Conservation (phyloP, 2,888 invertebrate species). For the Onchidella celtica region DNA sequence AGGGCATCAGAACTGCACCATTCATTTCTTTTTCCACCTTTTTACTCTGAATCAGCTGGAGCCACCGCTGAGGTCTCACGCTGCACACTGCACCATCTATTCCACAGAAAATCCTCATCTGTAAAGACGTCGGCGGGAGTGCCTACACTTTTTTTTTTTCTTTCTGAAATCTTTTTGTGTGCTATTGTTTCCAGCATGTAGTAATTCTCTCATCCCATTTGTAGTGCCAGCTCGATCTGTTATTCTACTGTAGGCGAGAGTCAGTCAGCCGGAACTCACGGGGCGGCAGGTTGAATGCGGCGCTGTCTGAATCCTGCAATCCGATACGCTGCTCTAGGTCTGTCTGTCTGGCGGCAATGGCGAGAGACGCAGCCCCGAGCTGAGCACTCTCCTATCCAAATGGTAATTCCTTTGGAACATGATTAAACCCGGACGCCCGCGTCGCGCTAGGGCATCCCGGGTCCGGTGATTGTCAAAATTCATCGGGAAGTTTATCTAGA, state of each 20-base stretch:
- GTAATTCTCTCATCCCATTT: background rate
- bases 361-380: slow-evolving; percentile 15
- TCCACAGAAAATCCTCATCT: too few species aligned
- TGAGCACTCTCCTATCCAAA: background rate
- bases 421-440: background rate
- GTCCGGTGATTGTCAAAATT: too few species aligned
- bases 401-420: slow-evolving; percentile 5
- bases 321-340: background rate
- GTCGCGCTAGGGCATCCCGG: background rate
- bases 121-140: too few species aligned
- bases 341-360: background rate
- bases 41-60: too few species aligned
- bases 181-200: background rate
- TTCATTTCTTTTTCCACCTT: too few species aligned
- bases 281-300: background rate
- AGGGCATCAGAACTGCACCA: too few species aligned
- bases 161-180: background rate
- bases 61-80: too few species aligned
- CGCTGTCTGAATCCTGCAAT: background rate
- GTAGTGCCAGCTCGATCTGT: background rate
- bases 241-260: background rate
- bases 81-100: too few species aligned
- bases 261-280: background rate
- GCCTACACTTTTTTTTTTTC: too few species aligned
- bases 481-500: slow-evolving; percentile 2